Percentiles rank a stretch among this genome's conserved stretches.
These are phyloP conservation scores for Astyanax mexicanus DNA, from an alignment of 2,797 vertebrate genomes.

Conservation along the genomic window DNA sequence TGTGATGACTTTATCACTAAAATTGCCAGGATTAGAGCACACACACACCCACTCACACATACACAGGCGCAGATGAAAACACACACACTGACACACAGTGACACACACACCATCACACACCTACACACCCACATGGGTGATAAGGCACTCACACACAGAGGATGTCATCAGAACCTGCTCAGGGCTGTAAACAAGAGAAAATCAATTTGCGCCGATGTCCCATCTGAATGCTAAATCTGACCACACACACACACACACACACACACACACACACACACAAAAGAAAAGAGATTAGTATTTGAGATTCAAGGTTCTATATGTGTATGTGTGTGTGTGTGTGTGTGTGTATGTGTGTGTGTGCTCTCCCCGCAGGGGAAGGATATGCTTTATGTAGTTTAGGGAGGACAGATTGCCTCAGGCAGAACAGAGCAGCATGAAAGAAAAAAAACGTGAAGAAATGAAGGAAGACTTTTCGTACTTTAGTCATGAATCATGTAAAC, in stretches of 20 bases:
- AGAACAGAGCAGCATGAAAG: conserved; percentile 15
- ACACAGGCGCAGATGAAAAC: neutral
- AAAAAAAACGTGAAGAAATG: neutral
- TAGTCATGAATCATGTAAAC: conserved; percentile 9
- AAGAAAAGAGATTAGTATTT: too few relatives aligned
- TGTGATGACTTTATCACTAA: conserved; percentile 13
- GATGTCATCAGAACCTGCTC: conserved; percentile 49
- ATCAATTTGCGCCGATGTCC: conserved; percentile 52
- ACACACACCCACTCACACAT: conserved; percentile 13
- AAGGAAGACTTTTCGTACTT: conserved; percentile 13
- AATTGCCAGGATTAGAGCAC: conserved; percentile 32
- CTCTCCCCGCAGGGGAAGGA: neutral
- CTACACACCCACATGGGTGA: conserved; percentile 13
- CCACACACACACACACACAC: conserved; percentile 26
- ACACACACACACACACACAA: too few relatives aligned
- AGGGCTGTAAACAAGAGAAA: conserved; percentile 54
- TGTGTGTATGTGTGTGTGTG: conserved; percentile 5
- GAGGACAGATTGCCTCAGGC: conserved; percentile 32
- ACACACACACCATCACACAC: conserved; percentile 27
- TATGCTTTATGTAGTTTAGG: conserved; percentile 17
- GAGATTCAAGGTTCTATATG: too few relatives aligned
- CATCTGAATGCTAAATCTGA: conserved; percentile 49
- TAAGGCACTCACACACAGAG: conserved; percentile 28
- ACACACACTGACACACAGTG: neutral
- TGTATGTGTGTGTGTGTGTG: neutral